Evolutionary conservation across 2,113 vertebrate genomes (phyloP).

Genomic region (Oryzias woworae): DNA sequence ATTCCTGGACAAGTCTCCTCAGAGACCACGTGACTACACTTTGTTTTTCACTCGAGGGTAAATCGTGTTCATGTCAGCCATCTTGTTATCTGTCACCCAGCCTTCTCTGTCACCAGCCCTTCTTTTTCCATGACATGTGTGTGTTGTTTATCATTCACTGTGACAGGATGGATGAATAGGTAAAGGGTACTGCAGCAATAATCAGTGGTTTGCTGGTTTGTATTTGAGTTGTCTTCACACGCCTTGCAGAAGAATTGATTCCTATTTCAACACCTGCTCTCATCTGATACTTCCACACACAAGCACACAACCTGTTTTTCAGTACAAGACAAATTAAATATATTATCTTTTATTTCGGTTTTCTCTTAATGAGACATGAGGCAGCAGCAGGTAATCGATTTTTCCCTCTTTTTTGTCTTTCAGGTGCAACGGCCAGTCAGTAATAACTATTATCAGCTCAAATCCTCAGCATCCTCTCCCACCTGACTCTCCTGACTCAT

Average conservation of each 20-base stretch:
- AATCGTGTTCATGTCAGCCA: too few species aligned
- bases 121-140: neutral
- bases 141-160: neutral
- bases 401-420: conserved; percentile 9
- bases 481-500: conserved; percentile 89
- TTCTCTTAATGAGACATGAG: neutral
- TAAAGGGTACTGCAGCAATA: conserved; percentile 9
- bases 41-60: too few species aligned
- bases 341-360: neutral
- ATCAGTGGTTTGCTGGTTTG: conserved; percentile 2
- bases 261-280: conserved; percentile 59
- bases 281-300: conserved; percentile 53
- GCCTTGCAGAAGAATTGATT: conserved; percentile 57
- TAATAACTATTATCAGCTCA: conserved; percentile 86
- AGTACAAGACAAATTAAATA: neutral
- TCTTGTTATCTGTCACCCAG: neutral
- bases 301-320: neutral
- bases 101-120: conserved; percentile 30
- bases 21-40: too few species aligned
- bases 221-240: conserved; percentile 45
- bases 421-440: conserved; percentile 89
- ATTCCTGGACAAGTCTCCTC: too few species aligned
- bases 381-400: neutral
- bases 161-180: neutral
- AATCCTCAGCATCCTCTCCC: conserved; percentile 82